Evolutionary conservation across 2,113 vertebrate genomes (phyloP), one percentile per base, ranked within the genome.

Genomic region (Phalacrocorax brasilianus): DNA sequence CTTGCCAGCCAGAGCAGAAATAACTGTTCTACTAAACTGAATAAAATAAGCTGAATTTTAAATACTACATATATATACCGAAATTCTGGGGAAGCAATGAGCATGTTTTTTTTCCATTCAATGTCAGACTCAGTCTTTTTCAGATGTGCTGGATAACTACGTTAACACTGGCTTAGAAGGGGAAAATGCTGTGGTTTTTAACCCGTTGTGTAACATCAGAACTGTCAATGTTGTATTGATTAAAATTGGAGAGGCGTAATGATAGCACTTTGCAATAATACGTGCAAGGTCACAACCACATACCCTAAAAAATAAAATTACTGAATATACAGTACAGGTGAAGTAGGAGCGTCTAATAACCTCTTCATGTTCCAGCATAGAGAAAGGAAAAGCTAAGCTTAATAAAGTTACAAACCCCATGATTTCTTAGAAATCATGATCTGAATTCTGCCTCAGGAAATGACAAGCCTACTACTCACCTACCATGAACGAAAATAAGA

Each of bases 371-470:
- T 84, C 65, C 47, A 84, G 28, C 22, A 19, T 0, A 72, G 44
- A 74, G 23, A 44, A 86, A 81, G n/a, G 26, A 92, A 83, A 95
- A 93, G 28, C 45, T 85, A 73, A 88, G 19, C 13, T 93, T 70
- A 58, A 62, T 58, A 12, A 93, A 93, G 38, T 74, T 66, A 78
- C 42, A 89, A 44, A 35, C 24, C n/a, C 38, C 61, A 63, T 75
- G 79, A 84, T 81, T 96, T 93, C 92, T 92, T 45, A 77, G 85
- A 93, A 96, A 91, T 58, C 63, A 44, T 28, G 30, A 40, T 73
- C 59, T 93, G 82, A 86, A 79, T 91, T 92, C 67, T 88, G 30
- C 53, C 78, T 84, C 83, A 95, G 79, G 83, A 93, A 95, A 89
- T 87, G 44, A 78, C 65, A 92, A 81, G 52, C 72, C 68, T 88